These are phyloP conservation scores for Perognathus longimembris DNA, from an alignment of 2,113 vertebrate genomes.

Conservation along the genomic window DNA sequence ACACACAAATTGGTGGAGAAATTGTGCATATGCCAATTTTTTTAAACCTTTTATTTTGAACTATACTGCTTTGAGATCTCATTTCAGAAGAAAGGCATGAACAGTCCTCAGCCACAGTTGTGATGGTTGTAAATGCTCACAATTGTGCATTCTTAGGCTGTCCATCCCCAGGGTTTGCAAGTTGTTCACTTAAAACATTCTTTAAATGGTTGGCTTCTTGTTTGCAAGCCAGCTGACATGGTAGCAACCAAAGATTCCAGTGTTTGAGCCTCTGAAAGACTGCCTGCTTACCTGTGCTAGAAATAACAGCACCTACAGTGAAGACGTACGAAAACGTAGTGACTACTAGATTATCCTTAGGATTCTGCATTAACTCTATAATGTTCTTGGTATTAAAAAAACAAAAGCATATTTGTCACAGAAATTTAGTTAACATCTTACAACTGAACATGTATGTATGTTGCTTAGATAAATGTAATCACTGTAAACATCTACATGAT, in stretches of 20 bases:
- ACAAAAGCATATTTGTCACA: slow-evolving; percentile 93
- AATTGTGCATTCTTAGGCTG: slow-evolving; percentile 89
- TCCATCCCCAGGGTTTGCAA: slow-evolving; percentile 90
- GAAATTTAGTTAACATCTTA: slow-evolving; percentile 93
- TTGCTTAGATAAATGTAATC: slow-evolving; percentile 95
- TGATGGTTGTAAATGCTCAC: slow-evolving; percentile 90
- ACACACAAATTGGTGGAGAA: slow-evolving; percentile 90
- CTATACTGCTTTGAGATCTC: slow-evolving; percentile 91
- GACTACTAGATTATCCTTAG: slow-evolving; percentile 95
- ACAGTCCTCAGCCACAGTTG: slow-evolving; percentile 91
- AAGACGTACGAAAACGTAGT: slow-evolving; percentile 93
- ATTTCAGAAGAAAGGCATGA: slow-evolving; percentile 91
- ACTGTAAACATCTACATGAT: slow-evolving; percentile 93
- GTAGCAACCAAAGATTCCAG: slow-evolving; percentile 93
- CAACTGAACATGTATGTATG: slow-evolving; percentile 95
- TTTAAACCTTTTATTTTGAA: slow-evolving; percentile 90
- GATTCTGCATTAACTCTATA: slow-evolving; percentile 94
- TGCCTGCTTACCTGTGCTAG: slow-evolving; percentile 94
- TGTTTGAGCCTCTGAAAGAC: slow-evolving; percentile 92
- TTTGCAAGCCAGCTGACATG: slow-evolving; percentile 88
- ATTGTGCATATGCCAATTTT: slow-evolving; percentile 95
- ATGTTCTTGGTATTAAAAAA: slow-evolving; percentile 95
- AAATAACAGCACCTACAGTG: slow-evolving; percentile 93
- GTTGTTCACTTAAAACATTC: slow-evolving; percentile 92
- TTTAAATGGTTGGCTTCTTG: slow-evolving; percentile 90